phyloP scores from a whole-genome alignment of 1,140 invertebrate species.

The Hormaphis cornu region DNA sequence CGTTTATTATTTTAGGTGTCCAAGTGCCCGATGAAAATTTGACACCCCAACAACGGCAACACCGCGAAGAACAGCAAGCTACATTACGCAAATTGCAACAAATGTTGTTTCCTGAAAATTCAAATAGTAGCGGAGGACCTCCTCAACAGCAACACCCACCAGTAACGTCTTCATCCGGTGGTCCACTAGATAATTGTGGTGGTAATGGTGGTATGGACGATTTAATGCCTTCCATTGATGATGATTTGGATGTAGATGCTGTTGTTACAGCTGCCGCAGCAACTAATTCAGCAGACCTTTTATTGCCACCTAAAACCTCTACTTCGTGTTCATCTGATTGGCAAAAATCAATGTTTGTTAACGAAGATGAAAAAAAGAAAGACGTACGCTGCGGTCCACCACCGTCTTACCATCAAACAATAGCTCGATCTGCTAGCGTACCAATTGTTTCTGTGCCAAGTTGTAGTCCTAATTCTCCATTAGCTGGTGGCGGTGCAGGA shows the following conservation, averaged over 20 bases:
- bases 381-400: conserved; percentile 58
- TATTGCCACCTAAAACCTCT: conserved; percentile 18
- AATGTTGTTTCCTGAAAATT: conserved; percentile 58
- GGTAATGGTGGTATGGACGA: conserved; percentile 44
- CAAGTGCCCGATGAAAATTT: conserved; percentile 93
- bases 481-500: conserved; percentile 40
- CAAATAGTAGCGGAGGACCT: conserved; percentile 42
- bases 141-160: conserved; percentile 38
- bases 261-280: conserved; percentile 17
- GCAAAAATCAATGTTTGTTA: conserved; percentile 56
- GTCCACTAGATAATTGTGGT: conserved; percentile 40
- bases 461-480: conserved; percentile 58
- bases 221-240: conserved; percentile 36
- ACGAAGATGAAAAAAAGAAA: conserved; percentile 44
- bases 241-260: conserved; percentile 23
- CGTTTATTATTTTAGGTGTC: conserved; percentile 52
- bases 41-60: conserved; percentile 88
- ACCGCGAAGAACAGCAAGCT: conserved; percentile 83
- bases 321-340: conserved; percentile 36
- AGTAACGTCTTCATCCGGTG: conserved; percentile 43
- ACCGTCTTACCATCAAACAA: conserved; percentile 69
- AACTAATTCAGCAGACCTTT: not conserved
- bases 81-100: conserved; percentile 86
- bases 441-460: conserved; percentile 62
- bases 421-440: conserved; percentile 68